These are phyloP conservation scores for Cyclophora albipunctata DNA, from an alignment of 2,888 invertebrate genomes.

Conservation along the genomic window DNA sequence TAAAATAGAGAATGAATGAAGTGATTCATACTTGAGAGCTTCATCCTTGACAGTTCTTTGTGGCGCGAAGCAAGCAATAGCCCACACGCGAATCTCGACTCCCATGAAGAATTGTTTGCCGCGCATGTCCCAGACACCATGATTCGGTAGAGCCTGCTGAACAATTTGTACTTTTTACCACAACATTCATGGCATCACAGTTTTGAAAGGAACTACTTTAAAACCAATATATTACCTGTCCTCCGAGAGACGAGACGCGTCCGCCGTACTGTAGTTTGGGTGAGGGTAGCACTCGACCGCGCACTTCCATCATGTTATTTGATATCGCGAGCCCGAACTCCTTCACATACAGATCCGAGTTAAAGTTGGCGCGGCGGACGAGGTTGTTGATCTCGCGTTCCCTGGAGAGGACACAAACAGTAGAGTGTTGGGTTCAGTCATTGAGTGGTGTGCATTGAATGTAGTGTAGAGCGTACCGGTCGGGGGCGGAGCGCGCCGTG, in stretches of 20 bases:
- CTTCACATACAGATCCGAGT: conserved; percentile 98
- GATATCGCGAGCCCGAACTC: conserved; percentile 99
- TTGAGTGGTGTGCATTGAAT: background rate
- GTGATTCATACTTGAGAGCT: conserved; percentile 80
- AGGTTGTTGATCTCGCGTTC: conserved; percentile 99
- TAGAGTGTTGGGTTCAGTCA: background rate
- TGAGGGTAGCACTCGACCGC: conserved; percentile 98
- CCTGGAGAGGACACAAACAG: conserved; percentile 43
- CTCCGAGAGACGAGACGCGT: conserved; percentile 91
- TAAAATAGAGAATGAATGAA: no score
- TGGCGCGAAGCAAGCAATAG: conserved; percentile 99
- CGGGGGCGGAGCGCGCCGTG: conserved; percentile 97
- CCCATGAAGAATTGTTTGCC: conserved; percentile 99
- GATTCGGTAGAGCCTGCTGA: conserved; percentile 97
- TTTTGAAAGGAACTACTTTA: conserved; percentile 8
- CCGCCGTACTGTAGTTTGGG: conserved; percentile 99
- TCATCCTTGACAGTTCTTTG: conserved; percentile 98
- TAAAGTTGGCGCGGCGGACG: conserved; percentile 98
- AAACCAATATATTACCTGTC: conserved; percentile 77
- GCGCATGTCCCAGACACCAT: conserved; percentile 99
- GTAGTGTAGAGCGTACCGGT: conserved; percentile 50
- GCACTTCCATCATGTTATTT: conserved; percentile 99
- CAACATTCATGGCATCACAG: no score
- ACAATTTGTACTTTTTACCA: background rate
- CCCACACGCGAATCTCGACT: conserved; percentile 99